Evolutionary conservation across 2,797 vertebrate species (phyloP).

Genomic region (Hydrocynus forskahlii): DNA sequence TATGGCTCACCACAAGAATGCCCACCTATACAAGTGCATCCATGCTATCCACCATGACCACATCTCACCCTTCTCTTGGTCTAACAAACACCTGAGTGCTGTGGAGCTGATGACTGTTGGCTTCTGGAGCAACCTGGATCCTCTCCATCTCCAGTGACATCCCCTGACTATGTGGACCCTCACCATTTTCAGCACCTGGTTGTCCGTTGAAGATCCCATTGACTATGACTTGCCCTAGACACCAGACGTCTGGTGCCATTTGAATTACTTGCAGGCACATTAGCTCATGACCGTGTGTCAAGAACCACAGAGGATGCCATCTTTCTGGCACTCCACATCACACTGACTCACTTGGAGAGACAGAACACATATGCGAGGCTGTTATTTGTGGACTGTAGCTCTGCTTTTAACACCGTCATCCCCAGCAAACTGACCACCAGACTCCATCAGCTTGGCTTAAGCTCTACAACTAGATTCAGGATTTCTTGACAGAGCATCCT

Average conservation of each 20-base stretch:
- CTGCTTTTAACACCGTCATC: too few species aligned
- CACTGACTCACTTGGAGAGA: too few species aligned
- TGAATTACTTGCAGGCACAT: conserved; percentile 75
- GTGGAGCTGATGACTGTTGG: conserved; percentile 78
- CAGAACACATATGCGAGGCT: too few species aligned
- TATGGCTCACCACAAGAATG: conserved; percentile 74
- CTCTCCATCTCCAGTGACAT: conserved; percentile 73
- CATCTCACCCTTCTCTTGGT: conserved; percentile 77
- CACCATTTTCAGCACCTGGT: conserved; percentile 75
- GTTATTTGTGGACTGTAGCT: too few species aligned
- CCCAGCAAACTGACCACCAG: too few species aligned
- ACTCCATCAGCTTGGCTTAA: too few species aligned
- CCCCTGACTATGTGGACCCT: conserved; percentile 74
- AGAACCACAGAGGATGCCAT: too few species aligned
- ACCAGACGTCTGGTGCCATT: conserved; percentile 75
- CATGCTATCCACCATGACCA: conserved; percentile 79
- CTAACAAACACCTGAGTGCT: conserved; percentile 76
- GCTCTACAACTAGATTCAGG: too few species aligned
- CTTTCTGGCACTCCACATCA: too few species aligned
- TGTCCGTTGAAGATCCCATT: conserved; percentile 83
- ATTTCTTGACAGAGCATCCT: too few species aligned
- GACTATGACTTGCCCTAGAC: conserved; percentile 80
- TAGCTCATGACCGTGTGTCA: conserved; percentile 78
- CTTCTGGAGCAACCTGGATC: conserved; percentile 77
- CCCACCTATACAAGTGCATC: conserved; percentile 74